Base-by-base conservation (phyloP, 2,888 invertebrate genomes). In the Elmis aenea region DNA sequence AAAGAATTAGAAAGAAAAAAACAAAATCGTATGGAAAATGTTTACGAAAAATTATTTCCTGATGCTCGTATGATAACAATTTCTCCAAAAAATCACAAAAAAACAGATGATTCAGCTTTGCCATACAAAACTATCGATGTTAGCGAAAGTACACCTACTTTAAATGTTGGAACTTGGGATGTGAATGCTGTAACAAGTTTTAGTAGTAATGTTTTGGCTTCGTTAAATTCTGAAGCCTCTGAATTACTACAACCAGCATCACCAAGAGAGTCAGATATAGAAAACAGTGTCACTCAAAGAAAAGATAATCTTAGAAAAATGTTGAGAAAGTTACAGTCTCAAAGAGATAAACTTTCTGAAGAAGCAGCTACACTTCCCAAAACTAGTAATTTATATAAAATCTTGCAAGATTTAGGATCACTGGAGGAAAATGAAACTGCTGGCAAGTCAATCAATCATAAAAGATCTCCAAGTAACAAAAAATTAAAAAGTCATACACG, bases 11-110 rank as follows among this genome's bases (percentile, higher is more conserved):
- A 70, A 21, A 50, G 54, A 5, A 63, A 66, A 10, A 68, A 67
- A 24, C 75, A 77, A 47, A 62, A 65, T 29, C 68, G 68, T 39
- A 67, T 78, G 56, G 75, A 77, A 46, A 66, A 70, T 22, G 72
- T 68, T 1, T 66, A 75, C 42, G 72, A 74, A 44, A 67, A 68
- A 44, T 36, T 57, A 21, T 57, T 63, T 36, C 61, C 62, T 2
- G 55, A 57, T 38, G 53, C 57, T 2, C 52, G 57, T 4, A 37
- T 57, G 11, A 55, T 66, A 9, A 64, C 64, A 2, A 46, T 66
- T 14, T 59, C 61, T 4, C 51, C 52, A 5, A 59, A 49, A 48
- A 51, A 46, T 8, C 39, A 26, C 26, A 4, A 16, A 1, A 27
- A 28, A 26, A 8, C 9, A 5, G 5, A n/a, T 8, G 11, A 13